Conservation (phyloP, 2,113 vertebrate genomes). For the Quiscalus mexicanus region DNA sequence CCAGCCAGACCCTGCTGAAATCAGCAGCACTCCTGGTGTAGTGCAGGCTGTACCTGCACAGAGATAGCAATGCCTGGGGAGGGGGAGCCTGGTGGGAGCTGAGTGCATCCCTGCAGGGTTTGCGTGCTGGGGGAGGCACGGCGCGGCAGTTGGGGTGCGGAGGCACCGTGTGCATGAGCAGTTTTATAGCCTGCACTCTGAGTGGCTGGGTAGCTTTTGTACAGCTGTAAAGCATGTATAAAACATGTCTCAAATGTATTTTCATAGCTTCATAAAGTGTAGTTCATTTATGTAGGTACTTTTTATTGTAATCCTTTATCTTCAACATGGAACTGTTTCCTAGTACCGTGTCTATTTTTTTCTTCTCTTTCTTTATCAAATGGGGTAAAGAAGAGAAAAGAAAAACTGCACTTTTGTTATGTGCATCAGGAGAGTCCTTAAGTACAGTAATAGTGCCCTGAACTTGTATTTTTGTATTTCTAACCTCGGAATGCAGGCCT, state of each 20-base stretch:
- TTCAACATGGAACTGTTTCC: conserved; percentile 71
- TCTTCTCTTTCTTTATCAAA: neutral
- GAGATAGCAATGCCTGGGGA: rapidly evolving
- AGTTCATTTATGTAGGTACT: conserved; percentile 42
- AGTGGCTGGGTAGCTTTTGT: conserved; percentile 67
- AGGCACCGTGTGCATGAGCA: neutral
- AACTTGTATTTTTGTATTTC: conserved; percentile 73
- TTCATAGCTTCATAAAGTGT: conserved; percentile 70
- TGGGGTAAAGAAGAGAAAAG: neutral
- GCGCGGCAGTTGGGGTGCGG: neutral
- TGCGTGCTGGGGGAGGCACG: neutral
- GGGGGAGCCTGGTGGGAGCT: neutral
- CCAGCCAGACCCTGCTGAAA: neutral
- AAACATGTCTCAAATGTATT: conserved; percentile 70
- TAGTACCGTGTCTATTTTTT: conserved; percentile 38
- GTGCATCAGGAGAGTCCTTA: conserved; percentile 60
- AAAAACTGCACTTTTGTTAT: neutral
- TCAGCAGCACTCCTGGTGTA: rapidly evolving
- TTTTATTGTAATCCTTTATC: conserved; percentile 70
- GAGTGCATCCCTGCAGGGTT: neutral
- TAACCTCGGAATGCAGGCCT: conserved; percentile 67
- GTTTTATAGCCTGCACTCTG: conserved; percentile 58
- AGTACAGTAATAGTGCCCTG: conserved; percentile 45
- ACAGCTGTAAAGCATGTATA: conserved; percentile 73
- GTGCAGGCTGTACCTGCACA: neutral